phyloP scores from a whole-genome alignment of 2,888 invertebrate species.

The Protonemura montana region DNA sequence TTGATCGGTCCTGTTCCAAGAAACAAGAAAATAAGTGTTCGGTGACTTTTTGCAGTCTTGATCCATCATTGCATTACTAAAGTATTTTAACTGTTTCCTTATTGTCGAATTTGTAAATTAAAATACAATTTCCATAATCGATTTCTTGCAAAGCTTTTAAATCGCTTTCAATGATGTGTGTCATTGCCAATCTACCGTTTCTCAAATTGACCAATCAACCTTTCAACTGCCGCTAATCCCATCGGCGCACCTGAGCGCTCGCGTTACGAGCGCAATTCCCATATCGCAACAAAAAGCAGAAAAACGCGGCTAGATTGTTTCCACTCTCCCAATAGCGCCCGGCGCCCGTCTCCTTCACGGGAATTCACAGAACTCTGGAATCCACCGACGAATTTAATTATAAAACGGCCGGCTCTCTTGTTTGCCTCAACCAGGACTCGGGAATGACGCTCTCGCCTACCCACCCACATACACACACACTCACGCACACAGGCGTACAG shows the following conservation, averaged over 20 bases:
- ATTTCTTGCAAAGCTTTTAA: conserved; percentile 31
- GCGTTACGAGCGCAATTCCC: not conserved
- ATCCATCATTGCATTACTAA: not conserved
- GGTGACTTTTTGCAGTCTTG: not conserved
- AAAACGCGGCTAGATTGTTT: not conserved
- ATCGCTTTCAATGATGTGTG: conserved; percentile 31
- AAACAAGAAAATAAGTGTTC: conserved; percentile 9
- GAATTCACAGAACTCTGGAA: conserved; percentile 4
- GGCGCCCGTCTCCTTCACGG: not conserved
- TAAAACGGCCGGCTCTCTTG: conserved; percentile 30
- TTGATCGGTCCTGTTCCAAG: not conserved
- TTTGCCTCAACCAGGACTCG: not conserved
- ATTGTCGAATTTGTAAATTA: not conserved
- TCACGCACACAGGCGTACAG: not conserved
- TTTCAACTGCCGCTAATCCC: conserved; percentile 23
- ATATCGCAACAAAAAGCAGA: not conserved
- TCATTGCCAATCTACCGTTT: conserved; percentile 22
- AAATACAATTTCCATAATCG: conserved; percentile 41
- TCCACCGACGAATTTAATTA: conserved; percentile 32
- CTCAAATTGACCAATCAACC: conserved; percentile 37
- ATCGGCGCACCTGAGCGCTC: conserved; percentile 14
- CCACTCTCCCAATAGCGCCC: not conserved
- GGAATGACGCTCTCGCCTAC: not conserved
- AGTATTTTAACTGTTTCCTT: not conserved
- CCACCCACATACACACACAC: not conserved